phyloP scores from a whole-genome alignment of 2,888 invertebrate species.

The Theristus sp. region DNA sequence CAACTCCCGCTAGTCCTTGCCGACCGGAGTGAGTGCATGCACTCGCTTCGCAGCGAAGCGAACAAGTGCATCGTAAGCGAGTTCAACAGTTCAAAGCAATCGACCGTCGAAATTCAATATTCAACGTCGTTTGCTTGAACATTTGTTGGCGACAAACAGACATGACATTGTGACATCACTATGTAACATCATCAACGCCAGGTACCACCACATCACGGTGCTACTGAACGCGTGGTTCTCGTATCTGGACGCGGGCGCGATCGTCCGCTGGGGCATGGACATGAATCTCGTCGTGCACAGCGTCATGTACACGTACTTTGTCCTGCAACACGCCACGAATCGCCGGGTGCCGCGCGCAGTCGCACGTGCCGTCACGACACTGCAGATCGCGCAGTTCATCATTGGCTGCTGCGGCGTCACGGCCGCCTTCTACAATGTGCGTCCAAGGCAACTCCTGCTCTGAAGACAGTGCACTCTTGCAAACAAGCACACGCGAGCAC shows the following conservation, averaged over 20 bases:
- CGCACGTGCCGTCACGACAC: conserved; percentile 69
- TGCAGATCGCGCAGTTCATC: conserved; percentile 82
- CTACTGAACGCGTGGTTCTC: conserved; percentile 75
- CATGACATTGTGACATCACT: no score
- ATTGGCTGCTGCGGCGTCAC: conserved; percentile 56
- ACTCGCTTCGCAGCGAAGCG: no score
- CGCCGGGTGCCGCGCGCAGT: conserved; percentile 42
- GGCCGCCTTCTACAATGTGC: not conserved
- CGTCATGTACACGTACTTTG: conserved; percentile 44
- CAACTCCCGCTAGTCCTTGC: no score
- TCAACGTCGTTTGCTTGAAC: no score
- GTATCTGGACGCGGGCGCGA: conserved; percentile 38
- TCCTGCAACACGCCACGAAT: conserved; percentile 58
- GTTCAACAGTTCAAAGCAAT: no score
- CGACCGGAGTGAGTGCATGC: no score
- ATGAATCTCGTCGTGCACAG: conserved; percentile 83
- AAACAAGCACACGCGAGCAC: no score
- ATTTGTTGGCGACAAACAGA: no score
- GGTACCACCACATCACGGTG: conserved; percentile 76
- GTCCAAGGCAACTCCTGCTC: no score
- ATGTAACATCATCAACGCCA: not conserved
- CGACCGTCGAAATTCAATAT: no score
- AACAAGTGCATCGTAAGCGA: no score
- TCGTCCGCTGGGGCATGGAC: conserved; percentile 65
- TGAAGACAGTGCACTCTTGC: no score